Evolutionary conservation across 2,797 vertebrate species (phyloP).

Genomic region (Manis crassicaudata): DNA sequence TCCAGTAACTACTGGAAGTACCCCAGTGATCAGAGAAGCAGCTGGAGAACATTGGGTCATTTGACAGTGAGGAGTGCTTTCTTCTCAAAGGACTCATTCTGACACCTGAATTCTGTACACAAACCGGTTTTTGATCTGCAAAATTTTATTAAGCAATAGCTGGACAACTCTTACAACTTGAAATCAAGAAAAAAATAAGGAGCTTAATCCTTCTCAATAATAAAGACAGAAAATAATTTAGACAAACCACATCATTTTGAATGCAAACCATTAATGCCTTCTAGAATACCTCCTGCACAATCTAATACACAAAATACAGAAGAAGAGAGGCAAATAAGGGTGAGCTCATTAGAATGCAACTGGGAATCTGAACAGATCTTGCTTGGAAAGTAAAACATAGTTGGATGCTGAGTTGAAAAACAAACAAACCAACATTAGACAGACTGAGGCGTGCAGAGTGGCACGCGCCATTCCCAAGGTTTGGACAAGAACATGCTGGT

Average conservation of each 20-base stretch:
- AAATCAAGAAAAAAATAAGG: slow-evolving; percentile 87
- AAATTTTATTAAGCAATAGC: slow-evolving; percentile 93
- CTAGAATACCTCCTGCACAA: slow-evolving; percentile 83
- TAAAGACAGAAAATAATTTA: slow-evolving; percentile 87
- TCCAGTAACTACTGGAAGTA: background rate
- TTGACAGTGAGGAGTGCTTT: background rate
- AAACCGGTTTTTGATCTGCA: slow-evolving; percentile 80
- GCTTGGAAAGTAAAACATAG: slow-evolving; percentile 65
- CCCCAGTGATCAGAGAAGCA: background rate
- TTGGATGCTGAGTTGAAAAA: slow-evolving; percentile 72
- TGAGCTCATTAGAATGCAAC: slow-evolving; percentile 77
- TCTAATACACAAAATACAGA: slow-evolving; percentile 84
- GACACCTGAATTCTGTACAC: slow-evolving; percentile 71
- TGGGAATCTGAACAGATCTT: slow-evolving; percentile 64
- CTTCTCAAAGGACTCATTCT: slow-evolving; percentile 54
- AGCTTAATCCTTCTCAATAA: slow-evolving; percentile 84
- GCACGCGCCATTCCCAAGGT: slow-evolving; percentile 31
- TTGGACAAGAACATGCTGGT: slow-evolving; percentile 82
- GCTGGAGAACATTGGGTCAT: background rate
- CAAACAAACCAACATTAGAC: background rate
- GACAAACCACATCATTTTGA: slow-evolving; percentile 85
- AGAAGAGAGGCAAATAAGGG: slow-evolving; percentile 80
- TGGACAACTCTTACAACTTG: slow-evolving; percentile 90
- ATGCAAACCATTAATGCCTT: slow-evolving; percentile 86
- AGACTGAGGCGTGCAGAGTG: slow-evolving; percentile 54